Percentiles rank a stretch among this genome's conserved stretches.
These are phyloP conservation scores for Helicolenus hilgendorfi DNA, from an alignment of 2,797 vertebrate genomes.

Conservation along the genomic window DNA sequence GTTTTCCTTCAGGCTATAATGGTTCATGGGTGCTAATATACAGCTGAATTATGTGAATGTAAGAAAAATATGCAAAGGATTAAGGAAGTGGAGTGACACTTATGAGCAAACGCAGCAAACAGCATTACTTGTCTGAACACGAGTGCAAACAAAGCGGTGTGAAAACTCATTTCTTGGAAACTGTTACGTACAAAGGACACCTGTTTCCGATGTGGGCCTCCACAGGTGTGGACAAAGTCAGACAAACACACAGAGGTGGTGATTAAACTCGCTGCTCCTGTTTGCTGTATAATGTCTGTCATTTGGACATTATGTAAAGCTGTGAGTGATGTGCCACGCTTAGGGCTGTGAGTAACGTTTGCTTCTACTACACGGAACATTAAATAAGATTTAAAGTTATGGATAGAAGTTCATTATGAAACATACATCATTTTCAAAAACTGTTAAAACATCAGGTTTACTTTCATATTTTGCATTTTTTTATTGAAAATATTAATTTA, in stretches of 20 bases:
- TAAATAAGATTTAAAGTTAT: background rate
- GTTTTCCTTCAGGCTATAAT: background rate
- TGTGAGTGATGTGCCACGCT: background rate
- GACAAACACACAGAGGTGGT: background rate
- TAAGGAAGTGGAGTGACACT: background rate
- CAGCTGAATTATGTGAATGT: background rate
- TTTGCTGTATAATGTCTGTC: background rate
- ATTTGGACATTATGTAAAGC: background rate
- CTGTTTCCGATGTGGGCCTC: background rate
- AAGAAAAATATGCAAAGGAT: background rate
- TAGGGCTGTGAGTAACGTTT: background rate
- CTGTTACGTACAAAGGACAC: background rate
- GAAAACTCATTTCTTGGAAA: conserved; percentile 12
- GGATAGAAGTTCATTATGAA: background rate
- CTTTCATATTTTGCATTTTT: conserved; percentile 5
- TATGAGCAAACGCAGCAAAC: background rate
- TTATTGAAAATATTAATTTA: conserved; percentile 70
- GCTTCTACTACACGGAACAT: background rate
- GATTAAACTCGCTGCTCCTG: background rate
- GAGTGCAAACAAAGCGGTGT: background rate
- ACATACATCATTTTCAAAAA: background rate
- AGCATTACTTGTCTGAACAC: background rate
- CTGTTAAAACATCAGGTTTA: background rate
- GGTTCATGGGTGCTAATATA: background rate
- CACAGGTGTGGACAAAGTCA: background rate